phyloP scores from a whole-genome alignment of 1,140 invertebrate species.

The Bombus impatiens region DNA sequence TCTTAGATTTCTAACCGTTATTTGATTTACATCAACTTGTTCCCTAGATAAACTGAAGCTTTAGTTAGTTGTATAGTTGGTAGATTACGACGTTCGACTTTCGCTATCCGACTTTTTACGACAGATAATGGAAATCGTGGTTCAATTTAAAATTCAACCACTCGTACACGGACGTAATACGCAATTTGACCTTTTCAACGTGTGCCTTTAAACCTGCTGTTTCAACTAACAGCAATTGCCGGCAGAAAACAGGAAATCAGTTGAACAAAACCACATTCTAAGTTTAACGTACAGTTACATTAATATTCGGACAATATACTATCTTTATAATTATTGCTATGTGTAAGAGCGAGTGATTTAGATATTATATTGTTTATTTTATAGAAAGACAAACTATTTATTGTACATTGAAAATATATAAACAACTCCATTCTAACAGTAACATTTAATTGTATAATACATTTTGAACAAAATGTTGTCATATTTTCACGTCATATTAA shows the following conservation, averaged over 20 bases:
- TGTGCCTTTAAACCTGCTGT: background rate
- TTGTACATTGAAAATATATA: no score
- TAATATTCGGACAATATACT: no score
- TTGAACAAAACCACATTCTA: background rate
- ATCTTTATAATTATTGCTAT: no score
- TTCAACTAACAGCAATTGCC: background rate
- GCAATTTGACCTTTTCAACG: constrained; percentile 39
- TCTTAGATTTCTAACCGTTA: background rate
- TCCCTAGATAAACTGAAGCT: background rate
- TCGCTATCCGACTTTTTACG: constrained; percentile 21
- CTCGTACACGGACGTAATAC: constrained; percentile 22
- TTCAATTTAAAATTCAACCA: constrained; percentile 42
- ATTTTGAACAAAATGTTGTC: no score
- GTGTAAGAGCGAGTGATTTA: no score
- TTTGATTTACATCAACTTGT: background rate
- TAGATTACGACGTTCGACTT: constrained; percentile 10
- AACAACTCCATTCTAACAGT: no score
- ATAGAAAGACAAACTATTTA: no score
- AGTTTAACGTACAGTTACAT: background rate
- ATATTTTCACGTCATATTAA: no score
- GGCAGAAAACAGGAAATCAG: background rate
- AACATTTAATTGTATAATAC: no score
- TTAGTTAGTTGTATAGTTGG: no score
- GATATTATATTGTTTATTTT: no score
- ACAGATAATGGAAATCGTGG: constrained; percentile 73